These are phyloP conservation scores for Fregata magnificens DNA, from an alignment of 2,113 vertebrate species.

Conservation along the genomic window DNA sequence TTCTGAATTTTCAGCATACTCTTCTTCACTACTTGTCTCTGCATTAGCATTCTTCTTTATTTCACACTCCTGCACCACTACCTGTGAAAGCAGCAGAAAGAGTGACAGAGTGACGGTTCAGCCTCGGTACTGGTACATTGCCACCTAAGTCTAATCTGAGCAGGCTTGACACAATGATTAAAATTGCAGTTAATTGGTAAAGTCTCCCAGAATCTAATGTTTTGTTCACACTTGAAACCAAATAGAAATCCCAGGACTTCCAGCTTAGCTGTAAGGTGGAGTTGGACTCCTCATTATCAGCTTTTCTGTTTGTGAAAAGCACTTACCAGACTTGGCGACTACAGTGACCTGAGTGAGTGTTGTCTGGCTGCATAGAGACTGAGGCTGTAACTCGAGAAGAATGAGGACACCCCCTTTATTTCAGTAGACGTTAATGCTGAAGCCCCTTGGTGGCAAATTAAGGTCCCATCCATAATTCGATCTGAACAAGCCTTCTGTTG, in stretches of 20 bases:
- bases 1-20: too few species aligned
- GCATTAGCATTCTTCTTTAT: not conserved
- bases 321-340: fast-evolving
- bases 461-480: not conserved
- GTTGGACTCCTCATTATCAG: not conserved
- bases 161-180: not conserved
- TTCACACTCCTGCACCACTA: not conserved
- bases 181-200: not conserved
- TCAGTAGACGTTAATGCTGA: not conserved
- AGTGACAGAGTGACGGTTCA: not conserved
- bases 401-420: not conserved
- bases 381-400: not conserved
- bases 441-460: not conserved
- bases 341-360: fast-evolving
- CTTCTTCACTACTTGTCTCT: not conserved
- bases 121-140: not conserved
- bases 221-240: not conserved
- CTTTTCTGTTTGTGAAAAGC: too few species aligned
- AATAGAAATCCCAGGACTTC: not conserved
- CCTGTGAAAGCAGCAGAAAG: not conserved
- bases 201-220: not conserved
- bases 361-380: not conserved
- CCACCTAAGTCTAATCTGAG: not conserved
- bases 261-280: not conserved
- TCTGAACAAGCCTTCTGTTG: fast-evolving